These are phyloP conservation scores for Ceratina japonica DNA, from an alignment of 1,140 invertebrate species.

Conservation along the genomic window DNA sequence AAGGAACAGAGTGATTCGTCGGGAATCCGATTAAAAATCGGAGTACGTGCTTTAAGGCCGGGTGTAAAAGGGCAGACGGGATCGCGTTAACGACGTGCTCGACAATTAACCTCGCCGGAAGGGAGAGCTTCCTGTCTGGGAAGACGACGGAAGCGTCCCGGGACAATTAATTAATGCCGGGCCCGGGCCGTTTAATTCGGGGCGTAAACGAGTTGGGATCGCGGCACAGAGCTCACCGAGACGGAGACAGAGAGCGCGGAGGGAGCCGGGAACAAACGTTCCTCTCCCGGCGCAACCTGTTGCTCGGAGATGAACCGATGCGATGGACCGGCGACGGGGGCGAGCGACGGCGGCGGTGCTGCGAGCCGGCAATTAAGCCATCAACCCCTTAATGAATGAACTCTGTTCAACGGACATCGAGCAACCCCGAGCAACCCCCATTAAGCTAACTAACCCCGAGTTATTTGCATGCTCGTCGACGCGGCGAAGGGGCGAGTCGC, in stretches of 20 bases:
- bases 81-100: constrained; percentile 59
- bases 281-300: constrained; percentile 68
- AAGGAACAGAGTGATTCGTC: not conserved
- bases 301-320: constrained; percentile 60
- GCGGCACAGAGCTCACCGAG: constrained; percentile 40
- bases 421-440: constrained; percentile 70
- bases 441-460: constrained; percentile 80
- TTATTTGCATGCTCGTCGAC: constrained; percentile 78
- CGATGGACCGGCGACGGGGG: constrained; percentile 53
- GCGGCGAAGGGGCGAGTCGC: constrained; percentile 66
- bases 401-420: constrained; percentile 67
- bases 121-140: constrained; percentile 46
- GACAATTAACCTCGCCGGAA: constrained; percentile 43
- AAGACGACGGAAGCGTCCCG: constrained; percentile 50
- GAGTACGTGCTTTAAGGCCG: constrained; percentile 18
- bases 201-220: constrained; percentile 74
- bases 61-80: constrained; percentile 51
- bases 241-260: not conserved
- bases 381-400: constrained; percentile 80
- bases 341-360: constrained; percentile 72
- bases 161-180: constrained; percentile 72
- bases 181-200: constrained; percentile 69
- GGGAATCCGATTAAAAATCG: constrained; percentile 54
- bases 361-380: constrained; percentile 78
- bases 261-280: constrained; percentile 29